Evolutionary conservation across 2,888 invertebrate species (phyloP), one percentile per base, ranked within the genome.

Genomic region (Chrysomela aeneicollis): DNA sequence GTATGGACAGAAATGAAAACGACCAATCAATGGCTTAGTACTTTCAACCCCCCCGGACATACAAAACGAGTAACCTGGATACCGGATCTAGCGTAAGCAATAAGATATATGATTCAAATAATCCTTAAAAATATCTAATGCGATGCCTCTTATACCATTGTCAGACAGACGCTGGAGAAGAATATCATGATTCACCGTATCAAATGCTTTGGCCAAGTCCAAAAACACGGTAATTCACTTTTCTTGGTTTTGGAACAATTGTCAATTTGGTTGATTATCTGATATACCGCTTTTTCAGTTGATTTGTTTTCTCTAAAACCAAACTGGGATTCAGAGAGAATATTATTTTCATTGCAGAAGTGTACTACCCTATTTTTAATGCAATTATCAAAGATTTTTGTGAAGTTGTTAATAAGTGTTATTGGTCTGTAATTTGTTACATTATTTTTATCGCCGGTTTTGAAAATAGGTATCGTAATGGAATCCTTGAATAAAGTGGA

Each of bases 151-250:
- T 19, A 51, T 51, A 21, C 51, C 51, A 51, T 26, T 51, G 26
- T 19, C 22, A 51, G 21, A 51, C 26, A 51, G 22, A 22, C 51
- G 51, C n/a, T 51, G 51, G 26, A 51, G 26, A 12, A 51, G 26
- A 22, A 51, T 51, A 15, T 51, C 21, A 51, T 51, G 22, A 22
- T 51, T 15, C 6, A 51, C 51, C 21, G 51, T 51, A 51, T 51
- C 51, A 22, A 51, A 51, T 26, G 51, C 51, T 15, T 22, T 51
- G 21, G 51, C 51, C 26, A 51, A 51, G 22, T 51, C 51, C 22
- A 51, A 51, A 51, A 51, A 51, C 15, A 51, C 51, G 2, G 51
- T 22, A 1, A 51, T 51, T 9, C 51, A 51, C 26, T 51, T 51
- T 15, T 51, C 22, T 21, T 51, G 21, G 26, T 51, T 51, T 51